Evolutionary conservation across 2,797 vertebrate species (phyloP), one percentile per base, ranked within the genome.

Genomic region (Fistularia commersonii): DNA sequence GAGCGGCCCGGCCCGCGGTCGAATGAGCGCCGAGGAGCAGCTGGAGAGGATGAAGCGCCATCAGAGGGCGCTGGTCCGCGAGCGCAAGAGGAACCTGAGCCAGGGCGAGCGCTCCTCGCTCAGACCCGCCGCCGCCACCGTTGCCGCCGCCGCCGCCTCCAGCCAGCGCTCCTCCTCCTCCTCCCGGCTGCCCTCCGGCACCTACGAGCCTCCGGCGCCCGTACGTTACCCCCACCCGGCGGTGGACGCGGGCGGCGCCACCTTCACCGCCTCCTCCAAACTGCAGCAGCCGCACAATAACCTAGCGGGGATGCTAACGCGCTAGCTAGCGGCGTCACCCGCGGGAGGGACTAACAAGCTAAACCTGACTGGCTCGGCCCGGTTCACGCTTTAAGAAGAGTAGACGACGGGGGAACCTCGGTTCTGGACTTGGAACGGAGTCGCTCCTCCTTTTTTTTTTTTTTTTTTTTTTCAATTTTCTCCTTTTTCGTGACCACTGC

Each of bases 1-100:
- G 62, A 86, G 53, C 40, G 32, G 23, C 69, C 90, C 87, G 59
- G 76, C 90, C 51, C 91, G 92, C 50, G 91, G 91, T 66, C 92
- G 89, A 66, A 98, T 98, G 95, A 97, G 93, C 0, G 95, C 94
- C 0, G 95, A 98, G 79, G 96, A 99, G 81, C 96, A 99, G 69
- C 91, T 98, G 31, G 91, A 97, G 77, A 91, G 96, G 72, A 98
- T 98, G 96, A 98, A 98, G 80, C 90, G 92, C 41, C 94, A 96
- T 87, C 96, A 98, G 90, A 95, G 90, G 83, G 93, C 94, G 11
- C 82, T 98, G 51, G 93, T 96, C 47, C 92, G 94, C 0, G 95
- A 98, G 50, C 95, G 96, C 70, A 93, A 98, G 86, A 90, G 89
- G 66, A 94, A 93, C 45, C 91, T 97, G 62, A 94, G 91, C 89